Conservation (phyloP, 2,113 vertebrate species). For the Halichoerus grypus region DNA sequence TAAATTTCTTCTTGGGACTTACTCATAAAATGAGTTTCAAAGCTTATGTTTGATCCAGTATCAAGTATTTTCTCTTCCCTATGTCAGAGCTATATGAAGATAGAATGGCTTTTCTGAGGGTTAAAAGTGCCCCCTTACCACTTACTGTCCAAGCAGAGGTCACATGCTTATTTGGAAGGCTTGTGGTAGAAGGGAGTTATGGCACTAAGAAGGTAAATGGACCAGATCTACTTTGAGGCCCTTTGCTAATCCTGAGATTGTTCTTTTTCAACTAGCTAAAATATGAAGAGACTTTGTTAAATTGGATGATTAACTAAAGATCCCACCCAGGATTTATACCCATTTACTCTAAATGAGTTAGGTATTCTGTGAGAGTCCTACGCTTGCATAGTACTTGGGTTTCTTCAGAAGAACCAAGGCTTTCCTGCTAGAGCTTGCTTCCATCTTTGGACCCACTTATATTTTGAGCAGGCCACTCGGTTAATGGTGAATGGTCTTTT, state of each 20-base stretch:
- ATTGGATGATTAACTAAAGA: conserved; percentile 42
- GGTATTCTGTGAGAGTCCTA: neutral
- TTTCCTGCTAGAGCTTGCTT: neutral
- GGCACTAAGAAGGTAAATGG: neutral
- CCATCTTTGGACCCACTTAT: neutral
- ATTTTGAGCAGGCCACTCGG: neutral
- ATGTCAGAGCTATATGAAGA: neutral
- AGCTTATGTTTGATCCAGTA: neutral
- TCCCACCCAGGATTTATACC: neutral
- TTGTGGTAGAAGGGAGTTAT: neutral
- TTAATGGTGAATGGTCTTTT: neutral
- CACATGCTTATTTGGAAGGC: neutral
- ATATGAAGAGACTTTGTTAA: conserved; percentile 42
- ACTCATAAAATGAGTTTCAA: neutral
- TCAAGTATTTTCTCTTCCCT: conserved; percentile 4
- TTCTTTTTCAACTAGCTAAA: neutral
- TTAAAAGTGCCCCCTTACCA: neutral
- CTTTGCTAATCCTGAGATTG: neutral
- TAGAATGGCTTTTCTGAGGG: neutral
- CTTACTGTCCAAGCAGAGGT: neutral
- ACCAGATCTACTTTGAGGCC: neutral
- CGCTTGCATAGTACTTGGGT: neutral
- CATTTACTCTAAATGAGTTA: conserved; percentile 33
- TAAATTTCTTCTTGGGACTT: neutral
- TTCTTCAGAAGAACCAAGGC: neutral